phyloP scores from a whole-genome alignment of 2,797 vertebrate species.

The Pipistrellus pygmaeus region DNA sequence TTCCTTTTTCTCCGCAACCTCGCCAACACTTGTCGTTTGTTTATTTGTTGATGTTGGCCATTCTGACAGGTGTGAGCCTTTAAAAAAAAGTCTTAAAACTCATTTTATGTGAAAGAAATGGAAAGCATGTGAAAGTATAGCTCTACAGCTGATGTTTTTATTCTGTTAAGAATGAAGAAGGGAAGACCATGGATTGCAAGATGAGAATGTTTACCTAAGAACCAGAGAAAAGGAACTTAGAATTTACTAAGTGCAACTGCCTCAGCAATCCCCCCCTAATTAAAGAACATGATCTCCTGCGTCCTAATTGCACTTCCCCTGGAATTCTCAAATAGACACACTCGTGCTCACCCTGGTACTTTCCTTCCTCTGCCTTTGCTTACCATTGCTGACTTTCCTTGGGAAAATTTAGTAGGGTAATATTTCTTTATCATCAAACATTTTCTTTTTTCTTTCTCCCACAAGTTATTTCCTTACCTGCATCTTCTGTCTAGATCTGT shows the following conservation, averaged over 20 bases:
- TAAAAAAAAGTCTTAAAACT: slow-evolving; percentile 49
- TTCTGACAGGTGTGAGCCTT: too few relatives aligned
- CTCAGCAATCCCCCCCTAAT: slow-evolving; percentile 18
- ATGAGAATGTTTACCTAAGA: not conserved
- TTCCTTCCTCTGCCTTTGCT: not conserved
- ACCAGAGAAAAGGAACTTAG: not conserved
- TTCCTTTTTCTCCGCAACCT: too few relatives aligned
- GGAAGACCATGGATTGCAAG: not conserved
- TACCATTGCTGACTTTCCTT: not conserved
- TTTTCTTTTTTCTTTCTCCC: slow-evolving; percentile 39
- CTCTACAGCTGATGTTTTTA: not conserved
- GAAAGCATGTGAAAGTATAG: not conserved
- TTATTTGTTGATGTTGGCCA: too few relatives aligned
- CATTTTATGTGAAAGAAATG: not conserved
- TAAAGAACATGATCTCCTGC: not conserved
- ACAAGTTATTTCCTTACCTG: not conserved
- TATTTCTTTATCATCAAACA: not conserved
- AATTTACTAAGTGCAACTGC: not conserved
- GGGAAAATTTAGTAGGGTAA: not conserved
- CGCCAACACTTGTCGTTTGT: too few relatives aligned
- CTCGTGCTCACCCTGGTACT: not conserved
- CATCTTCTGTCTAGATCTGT: slow-evolving; percentile 53
- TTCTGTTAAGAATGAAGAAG: not conserved
- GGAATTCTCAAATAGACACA: not conserved
- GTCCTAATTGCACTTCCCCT: not conserved